Evolutionary conservation across 1,140 invertebrate genomes (phyloP).

Genomic region (Triops cancriformis): DNA sequence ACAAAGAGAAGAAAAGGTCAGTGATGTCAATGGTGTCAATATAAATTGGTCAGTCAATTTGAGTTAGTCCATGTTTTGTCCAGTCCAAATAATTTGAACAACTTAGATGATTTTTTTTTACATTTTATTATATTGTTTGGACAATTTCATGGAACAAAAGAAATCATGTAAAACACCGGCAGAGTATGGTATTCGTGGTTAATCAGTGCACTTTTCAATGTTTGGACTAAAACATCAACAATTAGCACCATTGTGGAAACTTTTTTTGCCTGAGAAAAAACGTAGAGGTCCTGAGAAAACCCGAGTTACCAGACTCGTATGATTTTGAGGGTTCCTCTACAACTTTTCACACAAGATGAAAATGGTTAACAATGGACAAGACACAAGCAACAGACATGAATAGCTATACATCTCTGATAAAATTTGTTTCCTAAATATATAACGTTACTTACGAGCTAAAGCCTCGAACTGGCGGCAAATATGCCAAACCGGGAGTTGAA

Average conservation of each 20-base stretch:
- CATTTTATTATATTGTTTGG: not conserved
- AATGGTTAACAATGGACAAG: not conserved
- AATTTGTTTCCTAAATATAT: not conserved
- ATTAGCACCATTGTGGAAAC: not conserved
- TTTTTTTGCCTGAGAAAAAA: not conserved
- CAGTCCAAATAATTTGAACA: conserved; percentile 19
- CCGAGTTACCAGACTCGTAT: conserved; percentile 7
- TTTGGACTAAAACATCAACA: not conserved
- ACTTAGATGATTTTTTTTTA: not conserved
- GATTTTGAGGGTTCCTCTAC: not conserved
- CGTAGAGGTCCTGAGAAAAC: conserved; percentile 1
- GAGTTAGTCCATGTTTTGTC: not conserved
- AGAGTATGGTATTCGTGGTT: not conserved
- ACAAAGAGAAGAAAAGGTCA: conserved; percentile 9
- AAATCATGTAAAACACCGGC: not conserved
- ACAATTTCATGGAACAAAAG: not conserved
- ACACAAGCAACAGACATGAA: not conserved
- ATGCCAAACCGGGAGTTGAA: conserved; percentile 21
- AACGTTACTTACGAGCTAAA: not conserved
- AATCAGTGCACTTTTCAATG: not conserved
- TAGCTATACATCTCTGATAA: not conserved
- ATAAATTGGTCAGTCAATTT: not conserved
- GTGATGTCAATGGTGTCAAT: not conserved
- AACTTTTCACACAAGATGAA: not conserved
- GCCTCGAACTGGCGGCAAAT: conserved; percentile 19